Conservation (phyloP, 2,113 vertebrate genomes). For the Lipotes vexillifer region DNA sequence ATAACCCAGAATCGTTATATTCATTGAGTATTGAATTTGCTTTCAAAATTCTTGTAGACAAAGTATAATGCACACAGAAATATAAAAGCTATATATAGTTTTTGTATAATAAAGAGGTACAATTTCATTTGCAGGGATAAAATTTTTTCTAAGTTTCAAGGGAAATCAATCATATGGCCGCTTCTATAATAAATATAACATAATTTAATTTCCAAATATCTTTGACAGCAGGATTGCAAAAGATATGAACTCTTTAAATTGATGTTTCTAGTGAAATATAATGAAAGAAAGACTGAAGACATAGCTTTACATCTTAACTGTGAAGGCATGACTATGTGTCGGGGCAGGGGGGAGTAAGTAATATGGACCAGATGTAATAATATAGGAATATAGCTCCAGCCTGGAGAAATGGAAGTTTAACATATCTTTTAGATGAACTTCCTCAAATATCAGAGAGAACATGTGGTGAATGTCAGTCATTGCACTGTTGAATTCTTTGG, state of each 20-base stretch:
- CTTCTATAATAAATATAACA: not conserved
- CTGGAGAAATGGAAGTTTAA: conserved; percentile 34
- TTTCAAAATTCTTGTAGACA: not conserved
- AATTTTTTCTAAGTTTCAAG: conserved; percentile 8
- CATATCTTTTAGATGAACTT: conserved; percentile 16
- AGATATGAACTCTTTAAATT: conserved; percentile 26
- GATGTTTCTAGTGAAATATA: conserved; percentile 36
- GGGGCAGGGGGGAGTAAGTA: not conserved
- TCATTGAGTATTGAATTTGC: not conserved
- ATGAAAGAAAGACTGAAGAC: conserved; percentile 37
- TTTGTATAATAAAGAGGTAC: not conserved
- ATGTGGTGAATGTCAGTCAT: conserved; percentile 39
- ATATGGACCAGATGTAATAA: conserved; percentile 66
- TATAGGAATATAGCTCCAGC: not conserved
- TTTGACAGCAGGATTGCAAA: conserved; percentile 24
- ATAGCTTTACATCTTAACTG: conserved; percentile 28
- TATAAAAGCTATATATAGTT: not conserved
- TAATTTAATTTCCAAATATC: conserved; percentile 26
- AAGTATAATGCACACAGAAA: not conserved
- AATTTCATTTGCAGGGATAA: conserved; percentile 1
- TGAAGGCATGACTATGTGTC: not conserved
- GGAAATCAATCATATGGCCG: not conserved
- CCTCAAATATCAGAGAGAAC: conserved; percentile 53
- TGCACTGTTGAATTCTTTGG: conserved; percentile 3
- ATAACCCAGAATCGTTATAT: not conserved